A percentile compares a stretch with the other conserved stretches of the same genome.
phyloP scores from a whole-genome alignment of 1,140 invertebrate genomes.

The Tribolium madens region DNA sequence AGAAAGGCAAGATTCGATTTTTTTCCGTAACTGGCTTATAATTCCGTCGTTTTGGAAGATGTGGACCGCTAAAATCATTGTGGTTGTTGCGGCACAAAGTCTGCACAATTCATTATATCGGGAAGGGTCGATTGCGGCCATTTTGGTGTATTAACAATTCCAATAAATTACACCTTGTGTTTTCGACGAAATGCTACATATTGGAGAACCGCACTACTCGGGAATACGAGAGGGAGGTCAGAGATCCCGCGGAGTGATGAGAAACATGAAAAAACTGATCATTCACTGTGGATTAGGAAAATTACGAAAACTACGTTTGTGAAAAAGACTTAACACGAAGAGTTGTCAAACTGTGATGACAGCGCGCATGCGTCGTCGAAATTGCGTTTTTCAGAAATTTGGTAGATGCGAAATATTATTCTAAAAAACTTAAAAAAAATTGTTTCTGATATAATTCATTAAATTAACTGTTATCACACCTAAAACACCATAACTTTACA shows the following conservation, averaged over 20 bases:
- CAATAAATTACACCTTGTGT: slow-evolving; percentile 13
- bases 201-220: neutral
- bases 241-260: neutral
- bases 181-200: slow-evolving; percentile 4
- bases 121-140: slow-evolving; percentile 58
- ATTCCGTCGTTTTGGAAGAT: slow-evolving; percentile 72
- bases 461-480: too few species aligned
- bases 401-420: neutral
- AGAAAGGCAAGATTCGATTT: slow-evolving; percentile 72
- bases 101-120: slow-evolving; percentile 68
- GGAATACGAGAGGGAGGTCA: neutral
- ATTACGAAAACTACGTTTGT: slow-evolving; percentile 17
- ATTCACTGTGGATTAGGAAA: neutral
- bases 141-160: slow-evolving; percentile 51
- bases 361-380: neutral
- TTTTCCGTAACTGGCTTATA: slow-evolving; percentile 71
- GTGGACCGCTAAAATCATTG: slow-evolving; percentile 69
- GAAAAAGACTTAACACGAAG: slow-evolving; percentile 2
- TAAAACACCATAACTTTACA: too few species aligned
- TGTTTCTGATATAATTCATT: too few species aligned
- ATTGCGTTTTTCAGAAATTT: neutral
- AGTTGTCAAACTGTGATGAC: neutral
- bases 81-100: slow-evolving; percentile 71
- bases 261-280: neutral
- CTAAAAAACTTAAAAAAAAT: too few species aligned